Evolutionary conservation across 2,888 invertebrate genomes (phyloP).

Genomic region (Germaria angustata): DNA sequence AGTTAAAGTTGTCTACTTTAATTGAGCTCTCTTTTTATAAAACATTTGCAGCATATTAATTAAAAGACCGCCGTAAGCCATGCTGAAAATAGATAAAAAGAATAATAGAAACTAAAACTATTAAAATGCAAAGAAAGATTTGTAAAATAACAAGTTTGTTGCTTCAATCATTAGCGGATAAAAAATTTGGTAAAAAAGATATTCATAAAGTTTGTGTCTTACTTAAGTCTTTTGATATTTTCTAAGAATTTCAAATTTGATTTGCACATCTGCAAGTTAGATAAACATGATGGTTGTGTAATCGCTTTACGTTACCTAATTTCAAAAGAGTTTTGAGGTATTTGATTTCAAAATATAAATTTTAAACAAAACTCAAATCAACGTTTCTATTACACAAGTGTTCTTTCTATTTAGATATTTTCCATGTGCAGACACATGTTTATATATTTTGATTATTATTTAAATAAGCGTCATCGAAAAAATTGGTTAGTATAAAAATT

Average conservation of each 20-base stretch:
- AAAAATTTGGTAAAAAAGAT: neutral
- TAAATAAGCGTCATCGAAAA: too few species aligned
- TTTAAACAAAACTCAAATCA: neutral
- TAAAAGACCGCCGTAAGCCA: constrained; percentile 17
- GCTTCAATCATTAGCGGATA: constrained; percentile 8
- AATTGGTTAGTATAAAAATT: too few species aligned
- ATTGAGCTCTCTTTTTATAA: constrained; percentile 30
- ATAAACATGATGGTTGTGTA: neutral
- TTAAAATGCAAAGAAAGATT: neutral
- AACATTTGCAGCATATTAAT: constrained; percentile 38
- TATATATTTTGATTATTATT: too few species aligned
- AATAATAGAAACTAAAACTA: neutral
- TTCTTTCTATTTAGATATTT: too few species aligned
- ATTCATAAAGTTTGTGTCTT: constrained; percentile 16
- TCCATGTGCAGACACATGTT: too few species aligned
- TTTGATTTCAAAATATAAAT: neutral
- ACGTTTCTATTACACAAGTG: neutral
- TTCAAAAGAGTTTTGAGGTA: neutral
- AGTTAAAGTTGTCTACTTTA: constrained; percentile 18
- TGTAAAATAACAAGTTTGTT: constrained; percentile 18
- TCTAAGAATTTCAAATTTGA: neutral
- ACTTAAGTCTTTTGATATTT: constrained; percentile 42
- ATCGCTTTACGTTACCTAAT: neutral
- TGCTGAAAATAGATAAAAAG: constrained; percentile 42
- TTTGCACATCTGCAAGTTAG: neutral